Evolutionary conservation across 2,888 invertebrate genomes (phyloP).

Genomic region (Drosophila histrio): DNA sequence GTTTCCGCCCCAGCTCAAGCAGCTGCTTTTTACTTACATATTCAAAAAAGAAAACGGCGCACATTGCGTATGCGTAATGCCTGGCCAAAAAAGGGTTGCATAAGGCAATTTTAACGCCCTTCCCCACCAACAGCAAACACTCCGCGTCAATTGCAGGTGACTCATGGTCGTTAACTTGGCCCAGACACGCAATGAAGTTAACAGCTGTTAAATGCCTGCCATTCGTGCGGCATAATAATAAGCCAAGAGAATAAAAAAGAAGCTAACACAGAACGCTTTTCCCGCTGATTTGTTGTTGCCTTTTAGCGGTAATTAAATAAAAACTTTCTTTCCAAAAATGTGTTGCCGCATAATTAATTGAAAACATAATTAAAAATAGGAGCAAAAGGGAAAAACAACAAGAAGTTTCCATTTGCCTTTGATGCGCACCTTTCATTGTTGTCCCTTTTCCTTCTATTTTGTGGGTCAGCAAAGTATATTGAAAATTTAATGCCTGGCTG

Average conservation of each 20-base stretch:
- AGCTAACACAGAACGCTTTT: conserved; percentile 10
- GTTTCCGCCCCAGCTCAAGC: conserved; percentile 41
- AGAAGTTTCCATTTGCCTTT: conserved; percentile 5
- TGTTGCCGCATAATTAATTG: conserved; percentile 75
- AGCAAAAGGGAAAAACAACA: neutral
- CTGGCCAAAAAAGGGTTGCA: conserved; percentile 53
- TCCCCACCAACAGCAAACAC: neutral
- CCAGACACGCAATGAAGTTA: conserved; percentile 63
- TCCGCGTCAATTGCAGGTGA: conserved; percentile 75
- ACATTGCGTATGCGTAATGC: conserved; percentile 71
- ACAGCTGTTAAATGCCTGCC: conserved; percentile 68
- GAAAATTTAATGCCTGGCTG: conserved; percentile 44
- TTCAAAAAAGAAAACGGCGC: conserved; percentile 7
- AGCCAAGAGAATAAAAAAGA: conserved; percentile 34
- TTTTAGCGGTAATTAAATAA: conserved; percentile 72
- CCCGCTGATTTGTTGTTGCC: conserved; percentile 36
- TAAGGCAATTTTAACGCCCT: conserved; percentile 22
- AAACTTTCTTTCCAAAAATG: conserved; percentile 53
- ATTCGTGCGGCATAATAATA: conserved; percentile 76
- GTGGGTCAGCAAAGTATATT: conserved; percentile 24
- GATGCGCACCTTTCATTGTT: conserved; percentile 30
- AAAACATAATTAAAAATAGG: conserved; percentile 72
- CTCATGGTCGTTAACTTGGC: conserved; percentile 64
- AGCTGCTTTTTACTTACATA: conserved; percentile 39
- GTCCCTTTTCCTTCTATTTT: neutral